phyloP scores from a whole-genome alignment of 37 sponge, comb jelly and placozoan genomes.

The Chondrilla cf. caribensis region DNA sequence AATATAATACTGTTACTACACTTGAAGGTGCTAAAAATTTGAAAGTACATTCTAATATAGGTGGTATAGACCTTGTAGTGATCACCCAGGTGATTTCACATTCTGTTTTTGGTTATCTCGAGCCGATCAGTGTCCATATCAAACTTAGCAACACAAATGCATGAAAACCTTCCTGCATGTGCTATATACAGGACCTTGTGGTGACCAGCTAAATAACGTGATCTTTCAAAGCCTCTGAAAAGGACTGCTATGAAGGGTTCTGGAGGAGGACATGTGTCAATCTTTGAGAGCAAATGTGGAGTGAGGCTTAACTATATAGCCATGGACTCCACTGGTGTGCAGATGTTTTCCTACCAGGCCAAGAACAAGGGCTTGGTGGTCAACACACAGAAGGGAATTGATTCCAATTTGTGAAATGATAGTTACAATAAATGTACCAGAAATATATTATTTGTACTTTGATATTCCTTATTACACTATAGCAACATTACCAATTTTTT shows the following conservation, averaged over 20 bases:
- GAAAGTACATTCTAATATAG: too few relatives aligned
- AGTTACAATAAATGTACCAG: too few relatives aligned
- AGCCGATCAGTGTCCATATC: too few relatives aligned
- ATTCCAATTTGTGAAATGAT: conserved; percentile 56
- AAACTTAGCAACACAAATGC: too few relatives aligned
- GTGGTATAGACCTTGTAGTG: too few relatives aligned
- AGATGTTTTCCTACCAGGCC: conserved; percentile 67
- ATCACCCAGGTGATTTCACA: too few relatives aligned
- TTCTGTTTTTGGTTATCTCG: too few relatives aligned
- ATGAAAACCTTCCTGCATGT: too few relatives aligned
- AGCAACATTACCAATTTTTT: background rate
- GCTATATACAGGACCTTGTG: too few relatives aligned
- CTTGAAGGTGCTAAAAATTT: too few relatives aligned
- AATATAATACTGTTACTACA: too few relatives aligned
- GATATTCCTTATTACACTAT: background rate
- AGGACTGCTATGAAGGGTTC: conserved; percentile 38
- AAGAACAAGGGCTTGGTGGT: conserved; percentile 68
- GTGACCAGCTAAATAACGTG: too few relatives aligned
- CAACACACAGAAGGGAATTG: conserved; percentile 79
- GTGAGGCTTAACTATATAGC: conserved; percentile 67
- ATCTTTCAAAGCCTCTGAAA: conserved; percentile 27
- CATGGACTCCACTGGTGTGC: conserved; percentile 54
- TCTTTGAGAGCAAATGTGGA: conserved; percentile 38
- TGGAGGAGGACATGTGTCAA: conserved; percentile 74
- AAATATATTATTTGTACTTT: background rate